A percentile compares a stretch with the other conserved stretches of the same genome.
Evolutionary conservation across 2,113 vertebrate genomes (phyloP).

Genomic region (Burhinus oedicnemus): DNA sequence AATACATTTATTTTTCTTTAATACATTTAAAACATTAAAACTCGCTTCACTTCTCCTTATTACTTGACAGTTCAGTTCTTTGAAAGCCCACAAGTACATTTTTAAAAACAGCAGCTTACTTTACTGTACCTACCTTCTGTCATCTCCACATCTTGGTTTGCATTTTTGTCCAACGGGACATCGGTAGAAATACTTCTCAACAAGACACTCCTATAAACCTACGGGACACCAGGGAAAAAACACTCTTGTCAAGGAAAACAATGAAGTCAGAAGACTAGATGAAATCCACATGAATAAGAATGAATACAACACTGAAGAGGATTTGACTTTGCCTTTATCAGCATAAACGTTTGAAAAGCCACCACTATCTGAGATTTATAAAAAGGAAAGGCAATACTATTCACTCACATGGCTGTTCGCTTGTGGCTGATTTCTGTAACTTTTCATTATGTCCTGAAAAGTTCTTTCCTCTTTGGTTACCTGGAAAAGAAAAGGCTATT

Average conservation of each 20-base stretch:
- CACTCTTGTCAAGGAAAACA: not conserved
- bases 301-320: not conserved
- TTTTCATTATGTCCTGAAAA: slow-evolving; percentile 99
- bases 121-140: slow-evolving; percentile 51
- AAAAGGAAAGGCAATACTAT: not conserved
- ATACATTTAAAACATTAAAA: not conserved
- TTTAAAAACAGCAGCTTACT: not conserved
- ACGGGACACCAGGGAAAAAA: not conserved
- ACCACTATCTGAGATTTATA: too few relatives aligned
- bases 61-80: not conserved
- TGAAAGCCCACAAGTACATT: not conserved
- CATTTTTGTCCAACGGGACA: slow-evolving; percentile 37
- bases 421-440: slow-evolving; percentile 96
- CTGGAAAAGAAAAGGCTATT: slow-evolving; percentile 63
- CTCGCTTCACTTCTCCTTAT: not conserved
- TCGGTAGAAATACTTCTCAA: slow-evolving; percentile 73
- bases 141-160: slow-evolving; percentile 78
- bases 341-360: not conserved
- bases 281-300: not conserved
- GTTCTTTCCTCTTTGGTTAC: slow-evolving; percentile 93
- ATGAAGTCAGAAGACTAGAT: not conserved
- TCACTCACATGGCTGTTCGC: slow-evolving; percentile 93
- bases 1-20: not conserved
- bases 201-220: slow-evolving; percentile 96
- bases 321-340: not conserved